A percentile compares a stretch with the other conserved stretches of the same genome.
Evolutionary conservation across 2,113 vertebrate genomes (phyloP).

Genomic region (Neofelis nebulosa): DNA sequence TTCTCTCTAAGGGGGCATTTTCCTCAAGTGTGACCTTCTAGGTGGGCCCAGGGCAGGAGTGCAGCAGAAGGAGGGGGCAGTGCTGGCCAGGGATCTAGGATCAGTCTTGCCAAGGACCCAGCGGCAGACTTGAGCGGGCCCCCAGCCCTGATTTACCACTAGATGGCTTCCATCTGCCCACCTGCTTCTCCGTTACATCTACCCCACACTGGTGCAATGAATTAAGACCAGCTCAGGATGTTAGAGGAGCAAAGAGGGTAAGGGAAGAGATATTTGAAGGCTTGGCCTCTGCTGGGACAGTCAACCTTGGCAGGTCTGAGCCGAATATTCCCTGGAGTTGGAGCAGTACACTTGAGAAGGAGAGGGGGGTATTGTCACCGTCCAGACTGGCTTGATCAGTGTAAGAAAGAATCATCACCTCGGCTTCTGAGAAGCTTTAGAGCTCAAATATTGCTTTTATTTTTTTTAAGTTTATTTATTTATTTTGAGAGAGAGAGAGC

Average conservation of each 20-base stretch:
- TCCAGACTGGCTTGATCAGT: background rate
- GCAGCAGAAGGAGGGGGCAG: background rate
- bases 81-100: background rate
- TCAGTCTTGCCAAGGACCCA: background rate
- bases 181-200: background rate
- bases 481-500: no score
- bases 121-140: background rate
- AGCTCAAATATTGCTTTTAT: background rate
- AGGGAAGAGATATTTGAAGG: background rate
- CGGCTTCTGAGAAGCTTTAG: background rate
- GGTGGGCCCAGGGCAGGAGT: background rate
- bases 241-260: background rate
- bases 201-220: background rate
- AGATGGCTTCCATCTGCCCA: background rate
- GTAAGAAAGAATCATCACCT: background rate
- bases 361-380: background rate
- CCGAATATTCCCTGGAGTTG: background rate
- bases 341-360: background rate
- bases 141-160: background rate
- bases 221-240: no score
- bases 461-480: no score
- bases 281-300: background rate
- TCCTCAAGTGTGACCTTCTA: background rate
- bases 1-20: background rate
- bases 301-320: background rate